phyloP scores from a whole-genome alignment of 2,888 invertebrate genomes.

The Nomada ruficornis region DNA sequence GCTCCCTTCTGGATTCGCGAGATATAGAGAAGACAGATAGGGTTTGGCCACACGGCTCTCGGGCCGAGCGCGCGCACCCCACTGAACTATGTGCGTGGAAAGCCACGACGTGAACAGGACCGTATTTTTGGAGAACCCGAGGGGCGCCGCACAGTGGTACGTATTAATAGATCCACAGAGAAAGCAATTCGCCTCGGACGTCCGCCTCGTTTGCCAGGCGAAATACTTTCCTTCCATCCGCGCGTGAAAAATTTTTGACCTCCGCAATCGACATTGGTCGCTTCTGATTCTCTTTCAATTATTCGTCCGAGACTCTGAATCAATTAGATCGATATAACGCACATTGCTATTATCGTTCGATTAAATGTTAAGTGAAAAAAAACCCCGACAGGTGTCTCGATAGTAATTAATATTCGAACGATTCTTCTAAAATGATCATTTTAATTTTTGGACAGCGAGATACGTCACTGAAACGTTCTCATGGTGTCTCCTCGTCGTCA shows the following conservation, averaged over 20 bases:
- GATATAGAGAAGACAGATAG: constrained; percentile 59
- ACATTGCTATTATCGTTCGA: too few relatives aligned
- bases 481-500: constrained; percentile 40
- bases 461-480: constrained; percentile 58
- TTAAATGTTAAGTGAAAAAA: too few relatives aligned
- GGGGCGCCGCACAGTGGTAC: constrained; percentile 23
- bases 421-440: background rate
- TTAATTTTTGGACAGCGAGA: background rate
- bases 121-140: constrained; percentile 63
- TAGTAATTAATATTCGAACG: too few relatives aligned
- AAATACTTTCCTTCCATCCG: constrained; percentile 16
- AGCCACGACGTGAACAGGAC: constrained; percentile 68
- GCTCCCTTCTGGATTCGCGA: background rate
- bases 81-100: constrained; percentile 74
- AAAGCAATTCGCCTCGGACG: constrained; percentile 4
- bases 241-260: too few relatives aligned
- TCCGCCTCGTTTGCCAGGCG: constrained; percentile 24
- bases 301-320: background rate
- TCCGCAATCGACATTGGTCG: too few relatives aligned
- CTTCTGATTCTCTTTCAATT: background rate
- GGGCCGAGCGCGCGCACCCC: constrained; percentile 76
- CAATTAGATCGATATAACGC: too few relatives aligned
- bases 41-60: constrained; percentile 72
- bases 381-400: too few relatives aligned
- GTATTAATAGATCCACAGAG: constrained; percentile 64